Base-by-base conservation (phyloP, 1,140 invertebrate species). In the Ganaspis sp. region DNA sequence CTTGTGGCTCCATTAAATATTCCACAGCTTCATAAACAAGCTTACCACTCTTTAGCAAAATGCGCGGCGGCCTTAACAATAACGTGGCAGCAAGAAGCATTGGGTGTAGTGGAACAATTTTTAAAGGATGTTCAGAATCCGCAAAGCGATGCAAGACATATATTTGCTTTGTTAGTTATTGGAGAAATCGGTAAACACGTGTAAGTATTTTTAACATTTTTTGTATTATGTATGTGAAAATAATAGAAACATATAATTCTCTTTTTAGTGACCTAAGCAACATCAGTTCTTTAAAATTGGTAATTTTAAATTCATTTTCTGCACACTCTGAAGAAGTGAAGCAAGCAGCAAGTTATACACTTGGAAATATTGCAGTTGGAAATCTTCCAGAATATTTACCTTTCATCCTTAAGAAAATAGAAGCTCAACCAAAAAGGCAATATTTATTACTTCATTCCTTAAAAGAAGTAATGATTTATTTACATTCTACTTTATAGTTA, bases 401-500 rank as follows among this genome's bases (percentile, higher is more conserved):
- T 4, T 98, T 99, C 87, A 96, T 99, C 79, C 92, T 99, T 0
- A 93, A 95, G 69, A 97, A 99, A 92, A 99, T 99, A 79, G 96
- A 99, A 86, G 93, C 94, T 23, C 96, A 99, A 85, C 97, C 98
- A 0, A 98, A 97, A 86, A 92, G 97, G 79, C 98, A 99, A 89
- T 99, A 99, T 91, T 92, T 99, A 26, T 92, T 99, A 17, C 90
- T 99, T 58, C 98, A 99, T 92, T 99, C 98, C 1, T 92, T 99
- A 1, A 99, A 99, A 93, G 99, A 99, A 93, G 97, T 98, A 34
- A 40, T 45, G 38, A 69, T 70, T 73, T 42, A 8, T 69, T 70
- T 21, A 42, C 38, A 70, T 64, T 12, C 72, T 6, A 42, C n/a
- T 53, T 73, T 34, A 64, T 49, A 45, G 34, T 72, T 40, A 73